Evolutionary conservation across 2,797 vertebrate species (phyloP), one percentile per base, ranked within the genome.

Genomic region (Gallinago nigripennis): DNA sequence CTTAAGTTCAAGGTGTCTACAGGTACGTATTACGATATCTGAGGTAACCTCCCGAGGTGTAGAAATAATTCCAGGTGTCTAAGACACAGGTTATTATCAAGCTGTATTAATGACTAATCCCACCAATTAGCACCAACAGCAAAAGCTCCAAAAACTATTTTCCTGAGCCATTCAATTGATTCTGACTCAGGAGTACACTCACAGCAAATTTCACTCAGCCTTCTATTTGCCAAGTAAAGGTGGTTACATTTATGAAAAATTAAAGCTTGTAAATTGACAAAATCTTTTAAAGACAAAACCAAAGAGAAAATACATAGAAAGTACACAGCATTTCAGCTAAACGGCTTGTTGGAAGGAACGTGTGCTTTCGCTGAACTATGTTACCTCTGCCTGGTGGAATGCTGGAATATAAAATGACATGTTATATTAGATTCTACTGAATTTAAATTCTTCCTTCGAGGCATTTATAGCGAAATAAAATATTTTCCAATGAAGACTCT

Each of bases 401-500:
- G 77, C 71, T 76, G 71, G 81, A 82, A 89, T 96, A 96, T 79
- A 90, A 95, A 94, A 97, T 88, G 91, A 72, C 63, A 73, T 53
- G 63, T 91, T 92, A 35, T 95, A 95, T 95, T 94, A 81, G 69
- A 92, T 93, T 93, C 76, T 87, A 82, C 81, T 66, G 78, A 92
- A 94, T 95, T 87, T 82, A 64, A 94, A 79, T 77, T 95, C 93
- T 94, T 88, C 76, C 94, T 96, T 82, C 3, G 0, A 93, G 94
- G 93, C 92, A 94, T 95, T 88, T 88, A 54, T 70, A 94, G 77
- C 0, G 0, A 96, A 93, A 96, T 94, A 95, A 95, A 96, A 83
- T 90, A 95, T 95, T 95, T 95, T 78, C 63, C 92, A 76, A 50
- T 57, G 92, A 94, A 88, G 64, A 57, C 61, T 79, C 50, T 56